A percentile compares a stretch with the other conserved stretches of the same genome.
phyloP scores from a whole-genome alignment of 2,888 invertebrate genomes.

The Chrysopilus asiliformis region DNA sequence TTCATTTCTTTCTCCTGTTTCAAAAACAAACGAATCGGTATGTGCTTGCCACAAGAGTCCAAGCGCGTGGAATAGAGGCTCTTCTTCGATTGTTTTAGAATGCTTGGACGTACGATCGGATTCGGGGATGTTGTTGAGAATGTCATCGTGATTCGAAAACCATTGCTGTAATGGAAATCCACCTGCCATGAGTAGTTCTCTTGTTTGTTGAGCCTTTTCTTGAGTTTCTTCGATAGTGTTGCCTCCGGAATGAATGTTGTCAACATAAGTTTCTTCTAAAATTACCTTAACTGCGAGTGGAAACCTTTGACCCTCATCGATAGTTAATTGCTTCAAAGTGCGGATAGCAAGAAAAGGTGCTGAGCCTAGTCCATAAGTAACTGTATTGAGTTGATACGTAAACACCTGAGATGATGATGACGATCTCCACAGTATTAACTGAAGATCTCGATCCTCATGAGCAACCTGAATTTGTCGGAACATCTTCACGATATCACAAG shows the following conservation, averaged over 20 bases:
- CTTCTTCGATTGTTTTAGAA: too few relatives aligned
- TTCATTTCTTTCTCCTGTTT: background rate
- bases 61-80: conserved; percentile 3
- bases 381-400: background rate
- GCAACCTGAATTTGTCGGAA: conserved; percentile 4
- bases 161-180: conserved; percentile 5
- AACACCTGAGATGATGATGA: too few relatives aligned
- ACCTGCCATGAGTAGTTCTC: conserved; percentile 8
- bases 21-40: conserved; percentile 8
- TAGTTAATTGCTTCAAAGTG: too few relatives aligned
- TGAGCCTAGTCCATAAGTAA: background rate
- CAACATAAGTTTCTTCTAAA: too few relatives aligned
- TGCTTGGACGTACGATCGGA: too few relatives aligned
- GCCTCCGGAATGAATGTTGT: background rate
- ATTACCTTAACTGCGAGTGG: too few relatives aligned
- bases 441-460: conserved; percentile 5
- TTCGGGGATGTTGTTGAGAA: conserved; percentile 5
- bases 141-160: conserved; percentile 6
- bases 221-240: conserved; percentile 1
- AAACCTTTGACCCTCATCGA: too few relatives aligned
- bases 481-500: conserved; percentile 6
- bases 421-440: conserved; percentile 1
- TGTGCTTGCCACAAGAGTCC: conserved; percentile 6
- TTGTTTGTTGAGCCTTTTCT: conserved; percentile 4
- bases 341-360: too few relatives aligned